Percentiles rank a stretch among this genome's conserved stretches.
Conservation (phyloP, 2,797 vertebrate species). For the Kryptopterus vitreolus region DNA sequence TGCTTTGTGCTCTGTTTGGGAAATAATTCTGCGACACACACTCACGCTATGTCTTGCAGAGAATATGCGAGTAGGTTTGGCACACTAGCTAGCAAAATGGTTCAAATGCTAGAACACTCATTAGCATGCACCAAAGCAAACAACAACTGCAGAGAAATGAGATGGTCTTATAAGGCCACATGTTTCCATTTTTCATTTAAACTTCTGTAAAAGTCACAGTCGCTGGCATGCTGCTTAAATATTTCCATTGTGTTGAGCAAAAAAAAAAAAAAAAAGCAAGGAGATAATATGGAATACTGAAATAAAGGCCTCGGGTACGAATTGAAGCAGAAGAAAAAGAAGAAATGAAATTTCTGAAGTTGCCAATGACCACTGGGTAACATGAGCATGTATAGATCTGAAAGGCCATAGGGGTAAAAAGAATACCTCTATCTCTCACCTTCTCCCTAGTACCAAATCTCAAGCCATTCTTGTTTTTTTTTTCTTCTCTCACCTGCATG, state of each 20-base stretch:
- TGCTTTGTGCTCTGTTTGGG: not conserved
- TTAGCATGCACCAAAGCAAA: slow-evolving; percentile 13
- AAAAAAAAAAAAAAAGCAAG: not conserved
- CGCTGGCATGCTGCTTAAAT: not conserved
- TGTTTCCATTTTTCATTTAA: slow-evolving; percentile 25
- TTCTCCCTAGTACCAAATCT: not conserved
- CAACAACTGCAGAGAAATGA: slow-evolving; percentile 16
- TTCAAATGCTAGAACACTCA: not conserved
- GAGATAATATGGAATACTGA: slow-evolving; percentile 18
- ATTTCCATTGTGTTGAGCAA: slow-evolving; percentile 17
- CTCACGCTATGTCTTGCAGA: slow-evolving; percentile 7
- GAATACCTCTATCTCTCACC: not conserved
- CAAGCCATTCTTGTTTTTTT: slow-evolving; percentile 8
- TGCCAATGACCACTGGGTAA: not conserved
- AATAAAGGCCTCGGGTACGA: not conserved
- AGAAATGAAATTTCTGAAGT: slow-evolving; percentile 24
- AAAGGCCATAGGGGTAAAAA: slow-evolving; percentile 42
- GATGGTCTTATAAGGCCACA: slow-evolving; percentile 16
- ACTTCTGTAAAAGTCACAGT: not conserved
- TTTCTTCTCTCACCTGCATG: slow-evolving; percentile 22
- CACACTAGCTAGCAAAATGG: slow-evolving; percentile 10
- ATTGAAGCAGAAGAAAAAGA: not conserved
- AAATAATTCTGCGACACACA: not conserved
- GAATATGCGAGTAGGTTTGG: not conserved
- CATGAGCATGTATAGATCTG: slow-evolving; percentile 45